phyloP scores from a whole-genome alignment of 2,113 vertebrate genomes.

The Colius striatus region DNA sequence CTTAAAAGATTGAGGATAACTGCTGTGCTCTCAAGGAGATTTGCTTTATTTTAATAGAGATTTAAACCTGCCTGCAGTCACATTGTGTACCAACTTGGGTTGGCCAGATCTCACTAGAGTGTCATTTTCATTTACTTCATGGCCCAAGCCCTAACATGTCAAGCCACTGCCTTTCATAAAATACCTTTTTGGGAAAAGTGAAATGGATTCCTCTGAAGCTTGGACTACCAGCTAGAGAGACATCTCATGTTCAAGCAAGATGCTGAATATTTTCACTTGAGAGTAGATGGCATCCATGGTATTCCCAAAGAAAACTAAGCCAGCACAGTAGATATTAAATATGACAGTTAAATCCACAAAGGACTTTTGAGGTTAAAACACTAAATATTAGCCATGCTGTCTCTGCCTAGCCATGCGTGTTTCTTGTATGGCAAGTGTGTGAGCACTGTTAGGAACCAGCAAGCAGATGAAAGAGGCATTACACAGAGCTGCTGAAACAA shows the following conservation, averaged over 20 bases:
- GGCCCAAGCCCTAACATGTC: not conserved
- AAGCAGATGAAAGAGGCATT: not conserved
- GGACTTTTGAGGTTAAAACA: not conserved
- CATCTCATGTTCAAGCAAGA: not conserved
- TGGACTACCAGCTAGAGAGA: not conserved
- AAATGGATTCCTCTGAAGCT: not conserved
- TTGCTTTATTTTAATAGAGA: not conserved
- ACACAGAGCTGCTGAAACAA: not conserved
- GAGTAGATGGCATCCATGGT: not conserved
- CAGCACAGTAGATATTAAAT: not conserved
- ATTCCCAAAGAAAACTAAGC: not conserved
- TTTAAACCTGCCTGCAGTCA: not conserved
- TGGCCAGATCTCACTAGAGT: not conserved
- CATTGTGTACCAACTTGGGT: accelerated
- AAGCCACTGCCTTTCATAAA: not conserved
- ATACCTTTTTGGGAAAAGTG: not conserved
- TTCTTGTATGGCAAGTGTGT: not conserved
- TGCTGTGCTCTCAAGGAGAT: accelerated
- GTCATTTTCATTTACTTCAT: accelerated
- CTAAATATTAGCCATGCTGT: not conserved
- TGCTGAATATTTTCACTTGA: not conserved
- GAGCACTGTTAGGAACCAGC: not conserved
- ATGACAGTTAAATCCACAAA: not conserved
- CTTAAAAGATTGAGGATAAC: not conserved
- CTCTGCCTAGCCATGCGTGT: not conserved